A percentile compares a stretch with the other conserved stretches of the same genome.
Conservation (phyloP, 2,888 invertebrate genomes). For the Thera britannica region DNA sequence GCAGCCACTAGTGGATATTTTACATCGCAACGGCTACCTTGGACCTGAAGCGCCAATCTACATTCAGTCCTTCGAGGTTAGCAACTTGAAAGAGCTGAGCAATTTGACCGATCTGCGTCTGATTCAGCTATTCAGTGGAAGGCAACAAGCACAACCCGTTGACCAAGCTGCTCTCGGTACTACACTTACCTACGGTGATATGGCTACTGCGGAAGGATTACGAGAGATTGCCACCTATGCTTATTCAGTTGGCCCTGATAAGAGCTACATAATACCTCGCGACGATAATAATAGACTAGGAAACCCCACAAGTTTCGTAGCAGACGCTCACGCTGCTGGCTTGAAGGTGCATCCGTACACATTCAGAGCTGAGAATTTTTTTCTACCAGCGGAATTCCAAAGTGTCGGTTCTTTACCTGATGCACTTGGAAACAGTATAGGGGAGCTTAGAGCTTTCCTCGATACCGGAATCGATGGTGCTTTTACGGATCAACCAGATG, state of each 20-base stretch:
- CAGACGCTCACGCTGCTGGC: conserved; percentile 68
- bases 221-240: conserved; percentile 72
- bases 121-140: conserved; percentile 62
- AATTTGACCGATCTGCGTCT: conserved; percentile 66
- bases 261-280: conserved; percentile 70
- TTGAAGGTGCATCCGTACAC: conserved; percentile 77
- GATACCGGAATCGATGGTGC: conserved; percentile 73
- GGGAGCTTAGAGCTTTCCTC: conserved; percentile 65
- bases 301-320: conserved; percentile 63
- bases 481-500: conserved; percentile 74
- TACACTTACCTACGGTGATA: conserved; percentile 66
- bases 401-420: conserved; percentile 52
- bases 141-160: conserved; percentile 53
- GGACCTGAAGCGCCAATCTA: conserved; percentile 65
- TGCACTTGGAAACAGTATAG: conserved; percentile 63
- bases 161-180: conserved; percentile 64
- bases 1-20: conserved; percentile 61
- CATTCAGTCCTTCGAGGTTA: conserved; percentile 78
- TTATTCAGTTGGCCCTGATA: conserved; percentile 74
- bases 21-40: conserved; percentile 68
- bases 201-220: conserved; percentile 72
- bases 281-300: conserved; percentile 60
- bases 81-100: conserved; percentile 69
- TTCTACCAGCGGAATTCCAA: conserved; percentile 66
- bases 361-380: conserved; percentile 71